Conservation (phyloP, 2,797 vertebrate genomes). For the Dallia pectoralis region DNA sequence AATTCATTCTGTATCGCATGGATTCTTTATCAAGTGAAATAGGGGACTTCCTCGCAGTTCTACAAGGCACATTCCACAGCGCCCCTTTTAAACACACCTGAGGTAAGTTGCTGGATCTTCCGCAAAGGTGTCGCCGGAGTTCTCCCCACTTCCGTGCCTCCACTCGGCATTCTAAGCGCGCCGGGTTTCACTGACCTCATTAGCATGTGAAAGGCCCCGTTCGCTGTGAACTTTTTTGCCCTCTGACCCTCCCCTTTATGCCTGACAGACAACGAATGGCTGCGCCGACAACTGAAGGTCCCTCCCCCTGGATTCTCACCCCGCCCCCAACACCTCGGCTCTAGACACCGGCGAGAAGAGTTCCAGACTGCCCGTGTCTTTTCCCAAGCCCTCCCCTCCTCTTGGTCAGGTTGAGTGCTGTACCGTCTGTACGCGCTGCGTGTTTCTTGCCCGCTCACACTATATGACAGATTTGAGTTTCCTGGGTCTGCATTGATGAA, state of each 20-base stretch:
- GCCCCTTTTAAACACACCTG: neutral
- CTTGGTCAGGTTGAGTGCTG: neutral
- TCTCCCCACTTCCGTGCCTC: slow-evolving; percentile 30
- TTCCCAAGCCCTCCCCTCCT: neutral
- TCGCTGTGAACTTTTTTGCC: slow-evolving; percentile 85
- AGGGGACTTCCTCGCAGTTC: neutral
- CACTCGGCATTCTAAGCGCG: slow-evolving; percentile 37
- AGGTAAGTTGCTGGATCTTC: neutral
- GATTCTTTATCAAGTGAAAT: neutral
- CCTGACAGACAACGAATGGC: slow-evolving; percentile 79
- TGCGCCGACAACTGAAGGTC: slow-evolving; percentile 71
- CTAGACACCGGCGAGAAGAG: neutral
- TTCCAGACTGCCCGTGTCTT: neutral
- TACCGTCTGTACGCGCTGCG: neutral
- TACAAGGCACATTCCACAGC: neutral
- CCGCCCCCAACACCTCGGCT: slow-evolving; percentile 15
- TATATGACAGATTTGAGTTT: slow-evolving; percentile 1
- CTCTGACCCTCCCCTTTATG: slow-evolving; percentile 78
- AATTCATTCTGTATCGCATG: neutral
- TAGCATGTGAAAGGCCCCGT: slow-evolving; percentile 82
- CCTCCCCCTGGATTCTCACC: slow-evolving; percentile 60
- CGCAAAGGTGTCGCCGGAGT: neutral
- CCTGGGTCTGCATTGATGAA: no score
- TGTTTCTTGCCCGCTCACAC: neutral
- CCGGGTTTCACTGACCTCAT: slow-evolving; percentile 55